Percentiles rank a stretch among this genome's conserved stretches.
Evolutionary conservation across 2,113 vertebrate species (phyloP).

Genomic region (Pelusios castaneus): DNA sequence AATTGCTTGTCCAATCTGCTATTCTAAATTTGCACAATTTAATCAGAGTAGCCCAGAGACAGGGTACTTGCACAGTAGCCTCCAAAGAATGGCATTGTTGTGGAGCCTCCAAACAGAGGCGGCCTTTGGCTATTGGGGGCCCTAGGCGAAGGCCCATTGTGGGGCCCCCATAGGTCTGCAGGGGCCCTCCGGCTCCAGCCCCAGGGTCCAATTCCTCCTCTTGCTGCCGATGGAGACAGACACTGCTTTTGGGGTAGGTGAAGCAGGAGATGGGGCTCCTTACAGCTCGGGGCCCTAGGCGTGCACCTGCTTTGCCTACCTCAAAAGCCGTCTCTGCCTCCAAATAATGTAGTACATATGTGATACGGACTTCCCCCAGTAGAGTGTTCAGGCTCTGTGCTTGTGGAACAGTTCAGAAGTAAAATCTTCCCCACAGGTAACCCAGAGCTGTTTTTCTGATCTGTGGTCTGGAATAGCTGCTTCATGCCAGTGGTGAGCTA

Average conservation of each 20-base stretch:
- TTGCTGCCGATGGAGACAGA: too few species aligned
- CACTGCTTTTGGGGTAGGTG: too few species aligned
- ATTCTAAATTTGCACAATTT: neutral
- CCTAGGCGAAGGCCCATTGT: too few species aligned
- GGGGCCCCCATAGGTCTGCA: too few species aligned
- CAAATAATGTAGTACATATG: neutral
- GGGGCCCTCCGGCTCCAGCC: too few species aligned
- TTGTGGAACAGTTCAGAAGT: neutral
- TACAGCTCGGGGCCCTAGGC: too few species aligned
- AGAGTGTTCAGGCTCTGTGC: neutral
- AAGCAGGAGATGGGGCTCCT: too few species aligned
- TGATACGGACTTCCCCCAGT: neutral
- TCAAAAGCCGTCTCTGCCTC: too few species aligned
- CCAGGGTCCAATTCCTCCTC: too few species aligned
- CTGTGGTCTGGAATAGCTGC: neutral
- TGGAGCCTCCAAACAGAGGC: too few species aligned
- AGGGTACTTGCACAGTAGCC: neutral
- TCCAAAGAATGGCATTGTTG: neutral
- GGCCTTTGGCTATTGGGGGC: too few species aligned
- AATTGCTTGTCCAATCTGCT: neutral
- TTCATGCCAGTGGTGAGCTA: neutral
- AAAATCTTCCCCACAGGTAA: neutral
- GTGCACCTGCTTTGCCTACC: too few species aligned
- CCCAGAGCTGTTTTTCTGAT: accelerated
- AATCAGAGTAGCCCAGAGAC: neutral